Evolutionary conservation across 2,113 vertebrate genomes (phyloP).

Genomic region (Plectropomus leopardus): DNA sequence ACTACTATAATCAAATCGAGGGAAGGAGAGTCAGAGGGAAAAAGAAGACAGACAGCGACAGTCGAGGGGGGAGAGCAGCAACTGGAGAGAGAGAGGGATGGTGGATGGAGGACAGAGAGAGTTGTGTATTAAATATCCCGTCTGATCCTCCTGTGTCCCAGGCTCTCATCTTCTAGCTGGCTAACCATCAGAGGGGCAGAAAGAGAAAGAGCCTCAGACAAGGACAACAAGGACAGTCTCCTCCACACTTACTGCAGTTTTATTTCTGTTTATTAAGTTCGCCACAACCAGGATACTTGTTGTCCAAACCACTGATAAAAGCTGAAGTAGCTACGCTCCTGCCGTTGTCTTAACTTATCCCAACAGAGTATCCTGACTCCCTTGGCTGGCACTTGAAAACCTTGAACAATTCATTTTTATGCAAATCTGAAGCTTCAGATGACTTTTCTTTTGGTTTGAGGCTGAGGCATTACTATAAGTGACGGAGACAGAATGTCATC

Average conservation of each 20-base stretch:
- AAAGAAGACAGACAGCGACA: constrained; percentile 2
- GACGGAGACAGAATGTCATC: constrained; percentile 6
- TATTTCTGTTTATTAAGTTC: constrained; percentile 57
- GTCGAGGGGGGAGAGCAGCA: background rate
- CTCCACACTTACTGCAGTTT: constrained; percentile 38
- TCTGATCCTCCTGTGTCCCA: constrained; percentile 59
- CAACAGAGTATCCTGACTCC: background rate
- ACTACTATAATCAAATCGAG: constrained; percentile 43
- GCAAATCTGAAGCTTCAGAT: constrained; percentile 1
- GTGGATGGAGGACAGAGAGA: constrained; percentile 13
- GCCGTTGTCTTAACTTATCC: constrained; percentile 9
- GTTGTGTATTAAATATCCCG: constrained; percentile 69
- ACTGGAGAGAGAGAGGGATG: constrained; percentile 14
- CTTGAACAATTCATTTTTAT: background rate
- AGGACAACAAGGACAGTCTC: constrained; percentile 70
- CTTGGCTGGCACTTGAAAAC: background rate
- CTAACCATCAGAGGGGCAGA: constrained; percentile 50
- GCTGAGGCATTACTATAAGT: background rate
- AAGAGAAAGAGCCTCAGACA: constrained; percentile 50
- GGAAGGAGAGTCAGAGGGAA: constrained; percentile 39
- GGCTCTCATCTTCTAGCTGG: constrained; percentile 64
- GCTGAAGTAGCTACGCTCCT: background rate
- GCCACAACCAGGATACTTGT: constrained; percentile 26
- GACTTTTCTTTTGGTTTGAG: background rate
- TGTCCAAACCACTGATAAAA: constrained; percentile 14